phyloP scores from a whole-genome alignment of 2,888 invertebrate species.

The Invenusta paracnida region DNA sequence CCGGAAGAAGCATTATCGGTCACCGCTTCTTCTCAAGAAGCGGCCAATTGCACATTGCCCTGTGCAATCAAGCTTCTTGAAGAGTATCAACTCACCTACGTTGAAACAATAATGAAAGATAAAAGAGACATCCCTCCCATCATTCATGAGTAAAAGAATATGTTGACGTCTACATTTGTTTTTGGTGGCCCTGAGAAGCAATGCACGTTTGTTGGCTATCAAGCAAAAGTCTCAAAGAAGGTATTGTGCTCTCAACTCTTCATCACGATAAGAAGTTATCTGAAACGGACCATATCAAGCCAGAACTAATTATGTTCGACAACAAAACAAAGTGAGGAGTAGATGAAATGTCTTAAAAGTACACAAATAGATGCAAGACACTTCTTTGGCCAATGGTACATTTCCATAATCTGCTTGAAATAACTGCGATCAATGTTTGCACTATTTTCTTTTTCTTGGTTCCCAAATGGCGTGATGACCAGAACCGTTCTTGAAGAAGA shows the following conservation, averaged over 20 bases:
- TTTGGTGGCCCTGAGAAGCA: conserved; percentile 24
- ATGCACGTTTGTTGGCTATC: conserved; percentile 4
- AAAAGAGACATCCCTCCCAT: conserved; percentile 22
- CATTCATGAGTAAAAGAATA: not conserved
- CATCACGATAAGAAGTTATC: not conserved
- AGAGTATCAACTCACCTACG: conserved; percentile 13
- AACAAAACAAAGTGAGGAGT: conserved; percentile 11
- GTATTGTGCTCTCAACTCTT: conserved; percentile 16
- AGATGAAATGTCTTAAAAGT: conserved; percentile 1
- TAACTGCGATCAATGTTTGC: conserved; percentile 25
- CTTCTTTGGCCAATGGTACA: not conserved
- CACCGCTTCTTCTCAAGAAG: not conserved
- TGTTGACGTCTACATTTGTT: not conserved
- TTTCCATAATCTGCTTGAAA: conserved; percentile 14
- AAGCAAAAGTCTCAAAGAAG: not conserved
- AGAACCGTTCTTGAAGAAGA: not conserved
- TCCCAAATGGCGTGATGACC: not conserved
- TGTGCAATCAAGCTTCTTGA: not conserved
- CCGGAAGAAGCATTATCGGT: not conserved
- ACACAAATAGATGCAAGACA: conserved; percentile 4
- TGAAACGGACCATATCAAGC: not conserved
- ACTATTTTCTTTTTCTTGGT: not conserved
- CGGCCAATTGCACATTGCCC: too few relatives aligned
- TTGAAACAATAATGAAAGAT: not conserved
- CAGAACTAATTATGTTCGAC: not conserved